Evolutionary conservation across 2,888 invertebrate genomes (phyloP).

Genomic region (Drosophila niveifrons): DNA sequence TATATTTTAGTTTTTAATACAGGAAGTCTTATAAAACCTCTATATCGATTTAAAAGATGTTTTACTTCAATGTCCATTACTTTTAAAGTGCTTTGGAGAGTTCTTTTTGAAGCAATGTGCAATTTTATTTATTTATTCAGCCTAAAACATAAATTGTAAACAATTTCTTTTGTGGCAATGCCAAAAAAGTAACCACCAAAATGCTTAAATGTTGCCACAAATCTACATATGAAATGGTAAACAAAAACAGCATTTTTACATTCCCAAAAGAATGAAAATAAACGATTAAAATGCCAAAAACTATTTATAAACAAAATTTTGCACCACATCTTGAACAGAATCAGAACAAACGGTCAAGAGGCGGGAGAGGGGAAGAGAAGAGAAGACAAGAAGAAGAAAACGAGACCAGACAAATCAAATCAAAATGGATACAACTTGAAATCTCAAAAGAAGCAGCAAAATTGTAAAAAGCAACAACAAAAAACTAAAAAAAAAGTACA

Average conservation of each 20-base stretch:
- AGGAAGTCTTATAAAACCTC: too few relatives aligned
- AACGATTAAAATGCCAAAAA: conserved; percentile 35
- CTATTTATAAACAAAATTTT: conserved; percentile 45
- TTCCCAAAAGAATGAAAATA: conserved; percentile 17
- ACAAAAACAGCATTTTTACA: conserved; percentile 29
- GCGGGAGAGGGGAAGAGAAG: neutral
- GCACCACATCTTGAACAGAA: conserved; percentile 33
- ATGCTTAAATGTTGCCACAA: conserved; percentile 13
- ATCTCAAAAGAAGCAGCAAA: conserved; percentile 38
- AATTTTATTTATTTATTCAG: conserved; percentile 1
- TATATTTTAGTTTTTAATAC: too few relatives aligned
- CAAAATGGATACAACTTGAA: conserved; percentile 34
- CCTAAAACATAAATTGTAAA: conserved; percentile 17
- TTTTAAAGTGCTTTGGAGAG: neutral
- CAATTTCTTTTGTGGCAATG: conserved; percentile 16
- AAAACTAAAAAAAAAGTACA: conserved; percentile 5
- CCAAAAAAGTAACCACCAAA: conserved; percentile 21
- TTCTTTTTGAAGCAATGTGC: neutral
- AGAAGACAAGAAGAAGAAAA: conserved; percentile 13
- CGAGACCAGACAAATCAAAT: conserved; percentile 32
- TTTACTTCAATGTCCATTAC: neutral
- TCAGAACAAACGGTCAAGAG: conserved; percentile 10
- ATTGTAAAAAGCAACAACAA: conserved; percentile 10
- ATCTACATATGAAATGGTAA: conserved; percentile 20
- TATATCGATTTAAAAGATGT: neutral